Evolutionary conservation across 2,888 invertebrate genomes (phyloP), one percentile per base, ranked within the genome.

Genomic region (Drosophila histrio): DNA sequence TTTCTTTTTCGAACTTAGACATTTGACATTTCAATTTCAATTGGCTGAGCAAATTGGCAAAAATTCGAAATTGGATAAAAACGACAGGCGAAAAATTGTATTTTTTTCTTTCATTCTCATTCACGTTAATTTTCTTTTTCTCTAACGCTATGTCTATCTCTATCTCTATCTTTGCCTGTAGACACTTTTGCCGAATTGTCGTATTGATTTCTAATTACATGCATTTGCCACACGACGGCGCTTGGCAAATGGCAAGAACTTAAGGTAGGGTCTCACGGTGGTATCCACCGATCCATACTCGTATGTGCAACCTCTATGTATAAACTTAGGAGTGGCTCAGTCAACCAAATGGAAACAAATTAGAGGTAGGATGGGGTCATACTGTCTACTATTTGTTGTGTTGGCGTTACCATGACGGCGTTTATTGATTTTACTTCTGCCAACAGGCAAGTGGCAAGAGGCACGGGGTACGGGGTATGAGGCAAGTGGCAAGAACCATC

Each of bases 181-280:
- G 39, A 58, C 54, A 76, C 44, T 66, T 65, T 57, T 63, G 63
- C 59, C 69, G 46, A 80, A 84, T 79, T 83, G 84, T 65, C 59
- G 61, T 80, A 80, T 80, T 80, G 79, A 80, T 80, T 80, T 85
- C 79, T 80, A 80, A 80, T 80, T 80, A 80, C 82, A 66, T 34
- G 79, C 70, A 70, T 34, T 64, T 39, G 56, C 62, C 66, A 49
- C 63, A 70, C 64, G 58, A 57, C 68, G 54, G 52, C 59, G 64
- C 82, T 78, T 66, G 85, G 66, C 53, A 17, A 43, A 41, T 28
- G 49, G 41, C 38, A 49, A 43, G 21, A 28, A 22, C 61, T 80
- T 75, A 69, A 75, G 79, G 85, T 72, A 84, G 79, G 79, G 74
- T 62, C 44, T 58, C 9, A 44, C 8, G 15, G 11, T 43, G 43